phyloP scores from a whole-genome alignment of 2,113 vertebrate species.

The Anthoscopus minutus region DNA sequence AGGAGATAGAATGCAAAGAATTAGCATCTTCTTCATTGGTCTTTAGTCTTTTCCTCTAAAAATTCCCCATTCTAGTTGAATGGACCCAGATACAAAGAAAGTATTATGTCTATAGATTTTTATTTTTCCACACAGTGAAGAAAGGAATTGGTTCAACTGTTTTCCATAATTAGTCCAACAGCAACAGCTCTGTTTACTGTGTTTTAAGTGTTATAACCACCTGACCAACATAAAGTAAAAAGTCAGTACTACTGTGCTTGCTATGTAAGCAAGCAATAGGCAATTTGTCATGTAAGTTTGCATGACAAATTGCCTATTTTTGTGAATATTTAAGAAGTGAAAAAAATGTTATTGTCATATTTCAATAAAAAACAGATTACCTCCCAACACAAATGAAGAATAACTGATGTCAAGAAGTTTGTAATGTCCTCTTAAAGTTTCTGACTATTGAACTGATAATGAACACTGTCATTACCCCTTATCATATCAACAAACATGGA shows the following conservation, averaged over 20 bases:
- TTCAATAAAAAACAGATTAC: neutral
- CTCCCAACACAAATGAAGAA: neutral
- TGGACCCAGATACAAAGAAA: neutral
- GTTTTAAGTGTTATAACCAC: neutral
- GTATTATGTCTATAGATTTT: neutral
- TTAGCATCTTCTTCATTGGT: neutral
- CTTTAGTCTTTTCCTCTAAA: neutral
- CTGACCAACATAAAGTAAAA: neutral
- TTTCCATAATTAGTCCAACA: neutral
- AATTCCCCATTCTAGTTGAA: neutral
- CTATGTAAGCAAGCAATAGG: no score
- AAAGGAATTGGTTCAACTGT: neutral
- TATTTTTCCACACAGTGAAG: neutral
- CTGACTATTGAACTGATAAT: neutral
- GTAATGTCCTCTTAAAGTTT: neutral
- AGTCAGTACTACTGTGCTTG: neutral
- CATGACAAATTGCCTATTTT: neutral
- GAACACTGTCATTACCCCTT: neutral
- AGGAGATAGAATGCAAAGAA: neutral
- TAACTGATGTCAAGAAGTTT: neutral
- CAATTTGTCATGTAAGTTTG: no score
- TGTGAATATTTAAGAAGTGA: neutral
- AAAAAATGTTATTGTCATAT: neutral
- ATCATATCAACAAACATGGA: neutral
- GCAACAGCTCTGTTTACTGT: neutral